phyloP scores from a whole-genome alignment of 2,797 vertebrate genomes.

The Megaceryle alcyon region DNA sequence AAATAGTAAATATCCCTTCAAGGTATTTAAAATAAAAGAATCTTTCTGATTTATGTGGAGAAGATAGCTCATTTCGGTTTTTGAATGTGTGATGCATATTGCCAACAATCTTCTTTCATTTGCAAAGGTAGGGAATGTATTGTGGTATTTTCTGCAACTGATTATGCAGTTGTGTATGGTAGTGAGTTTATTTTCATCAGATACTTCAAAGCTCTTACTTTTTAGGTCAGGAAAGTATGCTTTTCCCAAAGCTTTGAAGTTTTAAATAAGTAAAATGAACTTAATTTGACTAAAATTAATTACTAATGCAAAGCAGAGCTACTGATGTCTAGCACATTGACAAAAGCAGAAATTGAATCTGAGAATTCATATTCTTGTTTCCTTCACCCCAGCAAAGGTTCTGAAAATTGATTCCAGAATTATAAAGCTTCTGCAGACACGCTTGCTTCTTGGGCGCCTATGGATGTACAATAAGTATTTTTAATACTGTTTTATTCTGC shows the following conservation, averaged over 20 bases:
- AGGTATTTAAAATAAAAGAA: constrained; percentile 31
- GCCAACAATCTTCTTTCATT: neutral
- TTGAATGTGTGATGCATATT: neutral
- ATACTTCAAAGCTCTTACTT: constrained; percentile 64
- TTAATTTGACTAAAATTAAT: constrained; percentile 68
- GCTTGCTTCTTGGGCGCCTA: neutral
- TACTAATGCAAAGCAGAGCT: constrained; percentile 43
- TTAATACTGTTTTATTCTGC: neutral
- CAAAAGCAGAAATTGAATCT: constrained; percentile 1
- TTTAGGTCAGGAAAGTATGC: constrained; percentile 58
- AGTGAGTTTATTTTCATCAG: constrained; percentile 46
- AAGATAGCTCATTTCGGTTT: constrained; percentile 4
- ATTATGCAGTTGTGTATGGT: constrained; percentile 36
- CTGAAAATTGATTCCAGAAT: neutral
- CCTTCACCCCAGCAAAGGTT: neutral
- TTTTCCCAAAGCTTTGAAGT: constrained; percentile 64
- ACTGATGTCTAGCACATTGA: neutral
- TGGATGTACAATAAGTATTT: neutral
- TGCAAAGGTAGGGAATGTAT: neutral
- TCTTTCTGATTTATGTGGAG: neutral
- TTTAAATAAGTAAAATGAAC: constrained; percentile 61
- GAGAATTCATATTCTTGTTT: neutral
- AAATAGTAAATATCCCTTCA: constrained; percentile 30
- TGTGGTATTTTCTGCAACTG: constrained; percentile 18
- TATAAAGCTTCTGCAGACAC: neutral